Percentiles rank a stretch among this genome's conserved stretches.
These are phyloP conservation scores for Ichneumoninae sp. DNA, from an alignment of 2,888 invertebrate species.

Conservation along the genomic window DNA sequence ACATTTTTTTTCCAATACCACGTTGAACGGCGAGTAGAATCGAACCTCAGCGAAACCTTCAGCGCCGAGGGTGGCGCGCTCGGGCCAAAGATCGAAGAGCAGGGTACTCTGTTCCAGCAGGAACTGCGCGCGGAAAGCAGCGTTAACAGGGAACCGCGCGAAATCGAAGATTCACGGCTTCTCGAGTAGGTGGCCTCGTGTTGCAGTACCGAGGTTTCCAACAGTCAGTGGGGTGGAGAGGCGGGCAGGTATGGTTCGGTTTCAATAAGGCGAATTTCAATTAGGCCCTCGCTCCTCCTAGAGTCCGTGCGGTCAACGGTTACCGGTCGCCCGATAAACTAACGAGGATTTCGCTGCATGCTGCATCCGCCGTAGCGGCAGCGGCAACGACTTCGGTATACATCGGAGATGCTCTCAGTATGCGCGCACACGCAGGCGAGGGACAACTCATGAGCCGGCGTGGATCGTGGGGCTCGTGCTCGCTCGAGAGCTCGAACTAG, in stretches of 20 bases:
- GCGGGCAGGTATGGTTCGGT: constrained; percentile 7
- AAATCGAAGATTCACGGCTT: constrained; percentile 33
- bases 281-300: constrained; percentile 73
- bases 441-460: constrained; percentile 28
- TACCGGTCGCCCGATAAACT: constrained; percentile 77
- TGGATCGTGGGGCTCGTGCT: constrained; percentile 37
- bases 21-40: neutral
- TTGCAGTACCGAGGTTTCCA: constrained; percentile 1
- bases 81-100: constrained; percentile 12
- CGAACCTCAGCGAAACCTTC: neutral
- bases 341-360: constrained; percentile 74
- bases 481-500: constrained; percentile 43
- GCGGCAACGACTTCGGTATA: neutral
- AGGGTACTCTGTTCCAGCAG: neutral
- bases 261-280: constrained; percentile 77
- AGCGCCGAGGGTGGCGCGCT: constrained; percentile 22
- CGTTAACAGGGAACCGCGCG: constrained; percentile 2
- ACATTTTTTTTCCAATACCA: neutral
- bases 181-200: constrained; percentile 24
- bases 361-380: neutral
- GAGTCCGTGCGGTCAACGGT: constrained; percentile 49
- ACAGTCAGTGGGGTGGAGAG: neutral
- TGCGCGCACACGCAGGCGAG: neutral
- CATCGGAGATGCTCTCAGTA: neutral
- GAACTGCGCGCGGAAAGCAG: neutral